Base-by-base conservation (phyloP, 2,113 vertebrate genomes). In the Alethe castanea region DNA sequence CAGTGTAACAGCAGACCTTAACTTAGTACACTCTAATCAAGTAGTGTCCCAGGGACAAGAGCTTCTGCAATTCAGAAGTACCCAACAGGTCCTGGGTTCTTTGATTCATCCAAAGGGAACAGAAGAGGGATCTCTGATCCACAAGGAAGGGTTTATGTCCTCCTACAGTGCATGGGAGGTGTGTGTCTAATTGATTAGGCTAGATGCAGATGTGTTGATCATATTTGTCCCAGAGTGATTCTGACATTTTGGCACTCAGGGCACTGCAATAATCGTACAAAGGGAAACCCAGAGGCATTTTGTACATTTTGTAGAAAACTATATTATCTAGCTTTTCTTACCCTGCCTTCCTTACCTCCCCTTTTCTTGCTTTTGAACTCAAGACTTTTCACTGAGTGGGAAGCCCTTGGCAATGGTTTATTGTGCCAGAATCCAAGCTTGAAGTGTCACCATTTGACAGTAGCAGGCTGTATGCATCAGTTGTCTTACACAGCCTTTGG, bases 401-500 rank as follows among this genome's bases (percentile, higher is more conserved):
- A 92, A 92, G 92, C 80, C 60, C 42, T 77, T 91, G 81, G 81
- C 83, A 94, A 66, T 56, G 78, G 60, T 65, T 90, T 80, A 62
- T 56, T 66, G 65, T 85, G 83, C 73, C 70, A 90, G 33, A 33
- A 94, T 83, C 65, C 81, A 81, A 81, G 72, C 80, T 52, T 84
- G 70, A 93, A 93, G 77, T 88, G 81, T 61, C 17, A 5, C 62
- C 56, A 74, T 86, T 84, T 93, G 83, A 93, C 83, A 93, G 93
- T 4, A 92, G 76, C 88, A 92, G 77, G 77, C 67, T 92, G 80
- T 65, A 86, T 74, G 70, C 82, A 84, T 87, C 65, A 35, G 44
- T 57, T 88, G 74, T 95, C 90, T 95, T 92, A 87, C 88, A 86
- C 64, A 88, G 93, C 38, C 81, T 88, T 94, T 87, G 79, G 95